phyloP scores from a whole-genome alignment of 2,888 invertebrate species.

The Maniola hyperantus region DNA sequence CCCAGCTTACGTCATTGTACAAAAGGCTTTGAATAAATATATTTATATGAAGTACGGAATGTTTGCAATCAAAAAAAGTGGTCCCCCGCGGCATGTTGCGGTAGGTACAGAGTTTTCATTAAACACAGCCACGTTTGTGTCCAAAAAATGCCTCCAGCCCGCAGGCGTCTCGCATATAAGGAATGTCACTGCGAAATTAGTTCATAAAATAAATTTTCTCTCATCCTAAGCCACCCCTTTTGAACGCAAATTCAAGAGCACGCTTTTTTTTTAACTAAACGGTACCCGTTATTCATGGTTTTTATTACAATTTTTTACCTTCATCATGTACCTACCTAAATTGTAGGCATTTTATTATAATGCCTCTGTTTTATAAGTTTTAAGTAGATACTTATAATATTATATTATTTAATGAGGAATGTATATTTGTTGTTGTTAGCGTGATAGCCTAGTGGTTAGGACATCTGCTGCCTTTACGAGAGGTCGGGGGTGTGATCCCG shows the following conservation, averaged over 20 bases:
- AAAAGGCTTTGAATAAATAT: constrained; percentile 54
- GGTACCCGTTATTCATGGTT: neutral
- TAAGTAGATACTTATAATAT: too few species aligned
- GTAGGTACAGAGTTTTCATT: constrained; percentile 79
- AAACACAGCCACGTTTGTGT: constrained; percentile 72
- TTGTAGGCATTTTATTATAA: too few species aligned
- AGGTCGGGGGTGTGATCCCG: too few species aligned
- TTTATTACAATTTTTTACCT: neutral
- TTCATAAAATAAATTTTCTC: constrained; percentile 73
- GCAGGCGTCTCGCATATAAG: constrained; percentile 68
- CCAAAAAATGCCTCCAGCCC: constrained; percentile 74
- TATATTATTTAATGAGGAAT: too few species aligned
- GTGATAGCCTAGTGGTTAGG: too few species aligned
- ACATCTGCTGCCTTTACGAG: too few species aligned
- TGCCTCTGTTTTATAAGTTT: too few species aligned
- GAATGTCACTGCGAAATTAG: constrained; percentile 79
- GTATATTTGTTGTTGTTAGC: too few species aligned
- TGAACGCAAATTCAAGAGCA: constrained; percentile 43
- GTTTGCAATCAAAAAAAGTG: constrained; percentile 73
- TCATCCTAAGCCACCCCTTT: constrained; percentile 53
- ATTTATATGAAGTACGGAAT: constrained; percentile 69
- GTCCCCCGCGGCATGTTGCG: constrained; percentile 74
- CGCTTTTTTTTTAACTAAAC: constrained; percentile 27
- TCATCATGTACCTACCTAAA: too few species aligned
- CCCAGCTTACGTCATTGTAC: constrained; percentile 41